Conservation (phyloP, 2,797 vertebrate species). For the Enteromius unitaeniatus region DNA sequence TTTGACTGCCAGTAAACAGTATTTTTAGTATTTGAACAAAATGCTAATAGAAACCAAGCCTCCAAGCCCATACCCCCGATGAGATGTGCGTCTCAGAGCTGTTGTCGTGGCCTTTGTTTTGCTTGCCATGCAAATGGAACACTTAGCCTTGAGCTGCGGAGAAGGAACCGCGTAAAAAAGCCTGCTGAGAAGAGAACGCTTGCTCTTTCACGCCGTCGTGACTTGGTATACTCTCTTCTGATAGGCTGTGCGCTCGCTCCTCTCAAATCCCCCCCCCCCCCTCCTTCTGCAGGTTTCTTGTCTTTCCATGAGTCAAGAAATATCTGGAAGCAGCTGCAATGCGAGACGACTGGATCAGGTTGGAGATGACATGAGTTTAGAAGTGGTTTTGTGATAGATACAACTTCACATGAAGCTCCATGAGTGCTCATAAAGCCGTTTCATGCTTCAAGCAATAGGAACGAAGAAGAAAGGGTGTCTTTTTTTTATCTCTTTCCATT, state of each 20-base stretch:
- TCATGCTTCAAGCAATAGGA: conserved; percentile 12
- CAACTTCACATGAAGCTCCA: not conserved
- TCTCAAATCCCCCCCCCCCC: not conserved
- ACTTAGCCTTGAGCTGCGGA: conserved; percentile 52
- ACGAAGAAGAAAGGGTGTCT: not conserved
- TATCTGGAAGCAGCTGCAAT: conserved; percentile 35
- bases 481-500: not conserved
- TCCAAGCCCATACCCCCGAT: conserved; percentile 13
- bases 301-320: conserved; percentile 6
- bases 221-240: conserved; percentile 46
- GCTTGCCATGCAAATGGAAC: conserved; percentile 50
- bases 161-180: conserved; percentile 48
- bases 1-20: conserved; percentile 34
- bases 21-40: conserved; percentile 15
- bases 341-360: conserved; percentile 8
- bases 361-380: conserved; percentile 25
- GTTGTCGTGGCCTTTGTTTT: conserved; percentile 52
- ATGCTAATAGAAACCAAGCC: conserved; percentile 43
- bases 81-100: conserved; percentile 43
- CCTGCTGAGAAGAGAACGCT: conserved; percentile 43
- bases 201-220: conserved; percentile 54
- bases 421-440: not conserved
- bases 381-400: conserved; percentile 17
- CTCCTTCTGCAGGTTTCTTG: conserved; percentile 3
- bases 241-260: conserved; percentile 33